A percentile compares a stretch with the other conserved stretches of the same genome.
These are phyloP conservation scores for Drosophila fuyamai DNA, from an alignment of 1,140 invertebrate species.

Conservation along the genomic window DNA sequence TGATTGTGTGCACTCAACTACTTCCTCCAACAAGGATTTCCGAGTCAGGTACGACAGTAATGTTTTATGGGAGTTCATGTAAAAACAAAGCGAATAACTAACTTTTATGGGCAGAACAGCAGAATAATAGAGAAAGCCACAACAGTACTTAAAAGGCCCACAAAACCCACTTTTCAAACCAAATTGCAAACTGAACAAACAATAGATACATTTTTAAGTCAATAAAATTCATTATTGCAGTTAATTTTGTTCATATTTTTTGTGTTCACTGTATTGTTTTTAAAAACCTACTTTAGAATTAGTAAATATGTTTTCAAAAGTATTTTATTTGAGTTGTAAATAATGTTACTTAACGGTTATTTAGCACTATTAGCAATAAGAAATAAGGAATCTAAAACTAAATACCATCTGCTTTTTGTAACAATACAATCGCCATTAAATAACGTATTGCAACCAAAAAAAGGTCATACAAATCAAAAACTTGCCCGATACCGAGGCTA, in stretches of 20 bases:
- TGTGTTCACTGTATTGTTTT: too few relatives aligned
- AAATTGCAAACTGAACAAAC: not conserved
- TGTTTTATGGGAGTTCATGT: conserved; percentile 18
- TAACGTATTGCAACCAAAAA: not conserved
- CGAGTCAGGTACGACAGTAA: conserved; percentile 20
- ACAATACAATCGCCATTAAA: not conserved
- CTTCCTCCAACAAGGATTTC: conserved; percentile 48
- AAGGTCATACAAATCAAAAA: not conserved
- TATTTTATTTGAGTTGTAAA: too few relatives aligned
- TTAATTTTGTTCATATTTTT: too few relatives aligned
- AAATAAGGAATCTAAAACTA: not conserved
- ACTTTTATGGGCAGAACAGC: conserved; percentile 3
- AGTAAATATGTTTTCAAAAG: too few relatives aligned
- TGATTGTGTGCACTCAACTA: conserved; percentile 40
- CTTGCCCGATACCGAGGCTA: conserved; percentile 1
- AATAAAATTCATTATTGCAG: too few relatives aligned
- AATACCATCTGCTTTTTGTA: not conserved
- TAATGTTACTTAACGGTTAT: too few relatives aligned
- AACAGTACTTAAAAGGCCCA: not conserved
- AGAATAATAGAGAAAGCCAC: conserved; percentile 2
- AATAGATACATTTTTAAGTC: too few relatives aligned
- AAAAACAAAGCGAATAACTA: conserved; percentile 16
- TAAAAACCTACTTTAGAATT: too few relatives aligned
- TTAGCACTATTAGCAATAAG: not conserved
- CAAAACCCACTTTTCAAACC: not conserved